These are phyloP conservation scores for Calidris pugnax DNA, from an alignment of 2,113 vertebrate species.

Conservation along the genomic window DNA sequence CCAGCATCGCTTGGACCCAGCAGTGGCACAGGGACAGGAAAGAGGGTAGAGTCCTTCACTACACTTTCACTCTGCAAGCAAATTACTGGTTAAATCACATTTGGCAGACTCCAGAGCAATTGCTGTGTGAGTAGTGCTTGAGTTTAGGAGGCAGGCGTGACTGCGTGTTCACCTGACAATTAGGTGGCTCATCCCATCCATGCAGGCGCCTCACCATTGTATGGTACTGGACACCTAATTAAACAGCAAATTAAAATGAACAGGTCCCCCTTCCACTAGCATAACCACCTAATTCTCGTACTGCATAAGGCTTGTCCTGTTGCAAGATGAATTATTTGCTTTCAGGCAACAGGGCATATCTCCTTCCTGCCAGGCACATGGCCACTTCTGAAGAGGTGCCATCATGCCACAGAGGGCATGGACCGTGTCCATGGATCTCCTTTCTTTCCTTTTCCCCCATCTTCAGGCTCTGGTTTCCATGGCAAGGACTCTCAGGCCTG, in stretches of 20 bases:
- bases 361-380: background rate
- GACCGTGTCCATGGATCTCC: background rate
- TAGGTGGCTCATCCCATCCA: background rate
- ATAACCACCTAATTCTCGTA: background rate
- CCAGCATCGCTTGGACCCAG: background rate
- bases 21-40: background rate
- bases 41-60: background rate
- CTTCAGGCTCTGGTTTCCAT: background rate
- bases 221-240: background rate
- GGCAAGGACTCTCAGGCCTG: background rate
- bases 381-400: background rate
- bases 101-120: background rate
- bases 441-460: background rate
- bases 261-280: background rate
- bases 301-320: background rate
- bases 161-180: background rate
- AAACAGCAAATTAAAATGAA: constrained; percentile 24
- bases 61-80: background rate
- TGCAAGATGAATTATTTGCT: background rate
- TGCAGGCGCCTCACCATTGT: background rate
- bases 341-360: background rate
- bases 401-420: fast-evolving
- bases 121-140: background rate
- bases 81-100: background rate
- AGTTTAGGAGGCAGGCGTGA: background rate